Conservation (phyloP, 1,140 invertebrate species). For the Drosophila eugracilis region DNA sequence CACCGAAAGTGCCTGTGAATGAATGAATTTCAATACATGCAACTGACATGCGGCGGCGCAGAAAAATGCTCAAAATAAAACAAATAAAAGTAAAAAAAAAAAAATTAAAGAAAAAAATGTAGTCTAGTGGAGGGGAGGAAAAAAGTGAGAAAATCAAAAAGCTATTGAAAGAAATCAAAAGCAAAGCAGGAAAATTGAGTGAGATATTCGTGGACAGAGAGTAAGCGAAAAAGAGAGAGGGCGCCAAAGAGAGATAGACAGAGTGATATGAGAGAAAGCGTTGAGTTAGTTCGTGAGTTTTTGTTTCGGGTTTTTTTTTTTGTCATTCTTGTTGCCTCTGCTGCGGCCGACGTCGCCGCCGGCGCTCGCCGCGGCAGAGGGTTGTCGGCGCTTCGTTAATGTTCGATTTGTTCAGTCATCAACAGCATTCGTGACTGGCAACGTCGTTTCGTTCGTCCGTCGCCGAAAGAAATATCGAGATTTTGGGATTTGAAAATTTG, state of each 20-base stretch:
- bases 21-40: constrained; percentile 84
- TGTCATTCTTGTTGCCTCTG: constrained; percentile 4
- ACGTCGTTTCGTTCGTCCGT: constrained; percentile 64
- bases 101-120: constrained; percentile 6
- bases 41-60: constrained; percentile 79
- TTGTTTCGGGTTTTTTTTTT: constrained; percentile 7
- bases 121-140: constrained; percentile 2
- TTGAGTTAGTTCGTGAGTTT: background rate
- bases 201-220: constrained; percentile 23
- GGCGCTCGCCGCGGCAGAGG: constrained; percentile 31
- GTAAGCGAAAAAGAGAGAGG: background rate
- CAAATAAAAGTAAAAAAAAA: constrained; percentile 15
- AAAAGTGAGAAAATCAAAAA: constrained; percentile 70
- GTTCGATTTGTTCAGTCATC: constrained; percentile 83
- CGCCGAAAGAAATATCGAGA: constrained; percentile 47
- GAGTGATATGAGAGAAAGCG: background rate
- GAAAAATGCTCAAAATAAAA: constrained; percentile 74
- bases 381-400: constrained; percentile 78
- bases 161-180: constrained; percentile 79
- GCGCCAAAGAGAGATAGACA: background rate
- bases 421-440: constrained; percentile 85
- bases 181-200: constrained; percentile 66
- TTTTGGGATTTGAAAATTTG: constrained; percentile 36
- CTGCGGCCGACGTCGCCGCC: background rate
- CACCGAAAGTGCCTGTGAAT: constrained; percentile 57